Conservation (phyloP, 2,797 vertebrate species). For the Rousettus madagascariensis region DNA sequence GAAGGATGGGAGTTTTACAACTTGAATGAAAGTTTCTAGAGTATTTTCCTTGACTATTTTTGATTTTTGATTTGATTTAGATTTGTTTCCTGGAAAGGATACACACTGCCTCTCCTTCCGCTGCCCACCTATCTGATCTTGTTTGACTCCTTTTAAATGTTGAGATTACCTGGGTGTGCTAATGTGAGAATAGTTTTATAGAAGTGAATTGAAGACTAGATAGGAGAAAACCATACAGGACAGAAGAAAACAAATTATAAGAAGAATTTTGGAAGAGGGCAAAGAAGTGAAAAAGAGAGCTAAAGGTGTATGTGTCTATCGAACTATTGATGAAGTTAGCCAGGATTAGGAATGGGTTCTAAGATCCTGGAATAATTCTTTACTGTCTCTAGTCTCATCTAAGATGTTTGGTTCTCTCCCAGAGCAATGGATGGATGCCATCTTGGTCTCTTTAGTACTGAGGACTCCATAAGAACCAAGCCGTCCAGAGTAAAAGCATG, state of each 20-base stretch:
- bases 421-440: not conserved
- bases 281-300: not conserved
- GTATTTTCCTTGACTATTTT: constrained; percentile 5
- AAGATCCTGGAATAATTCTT: not conserved
- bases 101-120: rapidly evolving
- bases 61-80: not conserved
- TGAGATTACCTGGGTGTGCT: not conserved
- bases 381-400: not conserved
- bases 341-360: not conserved
- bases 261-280: not conserved
- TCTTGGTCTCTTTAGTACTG: not conserved
- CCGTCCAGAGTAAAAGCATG: not conserved
- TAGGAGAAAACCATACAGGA: not conserved
- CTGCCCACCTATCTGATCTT: not conserved
- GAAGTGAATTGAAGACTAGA: not conserved
- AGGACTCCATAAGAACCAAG: not conserved
- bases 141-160: not conserved
- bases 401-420: not conserved
- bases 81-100: not conserved
- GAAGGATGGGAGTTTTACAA: not conserved
- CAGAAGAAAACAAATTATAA: not conserved
- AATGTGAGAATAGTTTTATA: not conserved
- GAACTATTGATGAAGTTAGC: not conserved
- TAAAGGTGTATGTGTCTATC: not conserved
- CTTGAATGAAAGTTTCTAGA: not conserved